These are phyloP conservation scores for Leucophenga varia DNA, from an alignment of 1,140 invertebrate genomes.

Conservation along the genomic window DNA sequence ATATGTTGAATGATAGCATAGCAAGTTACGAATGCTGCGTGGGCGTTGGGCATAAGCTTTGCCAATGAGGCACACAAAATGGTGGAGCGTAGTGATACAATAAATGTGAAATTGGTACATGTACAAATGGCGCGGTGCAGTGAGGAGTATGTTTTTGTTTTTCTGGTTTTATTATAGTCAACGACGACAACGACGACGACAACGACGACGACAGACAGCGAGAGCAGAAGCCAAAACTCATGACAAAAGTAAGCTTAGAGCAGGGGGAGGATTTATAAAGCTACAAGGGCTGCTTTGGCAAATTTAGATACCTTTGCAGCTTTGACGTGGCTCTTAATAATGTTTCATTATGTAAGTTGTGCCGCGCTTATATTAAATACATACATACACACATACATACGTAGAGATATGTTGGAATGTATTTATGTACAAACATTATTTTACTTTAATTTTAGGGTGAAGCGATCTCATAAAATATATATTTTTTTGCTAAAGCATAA, in stretches of 20 bases:
- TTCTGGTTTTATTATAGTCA: not conserved
- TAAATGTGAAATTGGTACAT: constrained; percentile 54
- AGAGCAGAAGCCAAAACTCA: constrained; percentile 45
- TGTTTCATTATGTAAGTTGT: constrained; percentile 55
- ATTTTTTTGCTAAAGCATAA: too few species aligned
- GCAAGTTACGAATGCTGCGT: too few species aligned
- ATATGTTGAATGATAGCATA: not conserved
- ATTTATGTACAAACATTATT: too few species aligned
- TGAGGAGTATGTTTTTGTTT: not conserved
- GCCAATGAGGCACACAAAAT: constrained; percentile 39
- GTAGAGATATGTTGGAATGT: not conserved
- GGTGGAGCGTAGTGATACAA: constrained; percentile 47
- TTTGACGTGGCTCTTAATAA: constrained; percentile 56
- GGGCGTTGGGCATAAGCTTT: not conserved
- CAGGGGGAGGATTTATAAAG: too few species aligned
- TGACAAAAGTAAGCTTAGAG: not conserved
- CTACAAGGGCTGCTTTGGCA: too few species aligned
- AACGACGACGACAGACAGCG: constrained; percentile 12
- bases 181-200: constrained; percentile 9
- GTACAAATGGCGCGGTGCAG: too few species aligned
- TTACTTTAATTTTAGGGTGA: too few species aligned
- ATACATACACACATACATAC: constrained; percentile 25
- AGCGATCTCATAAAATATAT: too few species aligned
- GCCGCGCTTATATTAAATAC: constrained; percentile 4
- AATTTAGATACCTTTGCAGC: constrained; percentile 53